Evolutionary conservation across 2,888 invertebrate species (phyloP).

Genomic region (Scaptomyza tumidula): DNA sequence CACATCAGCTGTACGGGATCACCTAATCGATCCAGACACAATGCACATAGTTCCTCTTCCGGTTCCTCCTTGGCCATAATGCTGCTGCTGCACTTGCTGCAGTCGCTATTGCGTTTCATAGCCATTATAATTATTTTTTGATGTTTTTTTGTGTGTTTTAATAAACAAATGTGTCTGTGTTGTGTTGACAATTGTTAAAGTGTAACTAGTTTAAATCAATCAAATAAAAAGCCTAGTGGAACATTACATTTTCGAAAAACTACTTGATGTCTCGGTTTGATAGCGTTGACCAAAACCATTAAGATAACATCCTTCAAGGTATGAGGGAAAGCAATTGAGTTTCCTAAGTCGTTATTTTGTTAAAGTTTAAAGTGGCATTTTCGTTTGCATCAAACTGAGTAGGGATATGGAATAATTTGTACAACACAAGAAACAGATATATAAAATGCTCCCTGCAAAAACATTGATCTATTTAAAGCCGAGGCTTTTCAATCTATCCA

Average conservation of each 20-base stretch:
- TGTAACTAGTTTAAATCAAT: not conserved
- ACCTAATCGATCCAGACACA: constrained; percentile 49
- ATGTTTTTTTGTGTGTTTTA: not conserved
- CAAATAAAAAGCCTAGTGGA: not conserved
- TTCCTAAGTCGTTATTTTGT: no score
- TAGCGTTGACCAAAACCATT: no score
- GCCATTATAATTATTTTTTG: not conserved
- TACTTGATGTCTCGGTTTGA: no score
- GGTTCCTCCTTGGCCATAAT: not conserved
- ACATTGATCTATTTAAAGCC: no score
- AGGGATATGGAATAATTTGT: no score
- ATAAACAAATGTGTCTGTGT: constrained; percentile 6
- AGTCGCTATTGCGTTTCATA: constrained; percentile 10
- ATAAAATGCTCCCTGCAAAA: no score
- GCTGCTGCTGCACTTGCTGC: not conserved
- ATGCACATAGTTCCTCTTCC: constrained; percentile 45
- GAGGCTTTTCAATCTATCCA: no score
- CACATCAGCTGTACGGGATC: constrained; percentile 56
- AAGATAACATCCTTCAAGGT: no score
- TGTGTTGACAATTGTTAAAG: constrained; percentile 15
- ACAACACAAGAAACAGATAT: no score
- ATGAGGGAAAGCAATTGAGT: no score
- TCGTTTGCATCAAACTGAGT: no score
- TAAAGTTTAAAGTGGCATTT: no score
- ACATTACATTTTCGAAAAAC: not conserved